These are phyloP conservation scores for Ostrea edulis DNA, from an alignment of 1,140 invertebrate genomes.

Conservation along the genomic window DNA sequence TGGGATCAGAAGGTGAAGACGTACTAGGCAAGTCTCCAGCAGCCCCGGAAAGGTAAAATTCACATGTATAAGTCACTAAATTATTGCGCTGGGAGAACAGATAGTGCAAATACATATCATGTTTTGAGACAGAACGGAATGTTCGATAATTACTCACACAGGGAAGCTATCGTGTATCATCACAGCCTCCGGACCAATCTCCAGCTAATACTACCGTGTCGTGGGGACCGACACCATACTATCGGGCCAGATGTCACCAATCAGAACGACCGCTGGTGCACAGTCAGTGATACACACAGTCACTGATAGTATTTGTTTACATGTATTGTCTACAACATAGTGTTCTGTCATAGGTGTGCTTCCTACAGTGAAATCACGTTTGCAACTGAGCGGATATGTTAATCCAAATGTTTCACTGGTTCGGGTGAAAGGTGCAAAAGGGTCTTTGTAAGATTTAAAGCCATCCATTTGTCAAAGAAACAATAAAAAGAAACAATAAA, in stretches of 20 bases:
- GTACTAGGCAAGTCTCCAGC: background rate
- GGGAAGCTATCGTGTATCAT: background rate
- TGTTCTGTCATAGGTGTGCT: background rate
- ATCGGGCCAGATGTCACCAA: background rate
- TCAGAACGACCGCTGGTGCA: background rate
- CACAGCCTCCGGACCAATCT: background rate
- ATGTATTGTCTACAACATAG: background rate
- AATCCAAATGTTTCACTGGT: background rate
- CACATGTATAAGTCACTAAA: background rate
- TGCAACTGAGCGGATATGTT: background rate
- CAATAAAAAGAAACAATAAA: conserved; percentile 7
- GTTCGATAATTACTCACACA: background rate
- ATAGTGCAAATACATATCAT: background rate
- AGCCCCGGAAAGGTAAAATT: background rate
- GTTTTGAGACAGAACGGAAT: background rate
- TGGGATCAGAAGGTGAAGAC: background rate
- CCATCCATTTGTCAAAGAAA: background rate
- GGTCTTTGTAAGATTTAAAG: background rate
- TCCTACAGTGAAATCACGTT: background rate
- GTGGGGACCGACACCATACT: background rate
- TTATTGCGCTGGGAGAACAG: background rate
- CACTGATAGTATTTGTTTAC: background rate
- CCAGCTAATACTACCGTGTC: too few species aligned
- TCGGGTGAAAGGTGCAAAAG: background rate
- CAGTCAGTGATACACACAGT: background rate